These are phyloP conservation scores for Sinocyclocheilus grahami DNA, from an alignment of 2,113 vertebrate species.

Conservation along the genomic window DNA sequence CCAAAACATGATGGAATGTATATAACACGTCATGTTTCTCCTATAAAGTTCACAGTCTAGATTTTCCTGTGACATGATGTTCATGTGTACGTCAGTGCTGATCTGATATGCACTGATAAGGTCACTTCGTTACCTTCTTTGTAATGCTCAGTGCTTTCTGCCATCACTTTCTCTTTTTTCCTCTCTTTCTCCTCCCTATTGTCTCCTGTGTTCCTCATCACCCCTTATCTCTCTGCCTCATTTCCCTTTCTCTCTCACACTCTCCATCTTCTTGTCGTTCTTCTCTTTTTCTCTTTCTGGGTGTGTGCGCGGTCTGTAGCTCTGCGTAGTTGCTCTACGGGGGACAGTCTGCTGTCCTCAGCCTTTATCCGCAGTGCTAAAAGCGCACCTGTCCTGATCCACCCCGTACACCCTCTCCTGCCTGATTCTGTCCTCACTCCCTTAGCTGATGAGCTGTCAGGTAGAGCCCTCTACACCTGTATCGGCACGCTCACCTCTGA, in stretches of 20 bases:
- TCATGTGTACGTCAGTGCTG: not conserved
- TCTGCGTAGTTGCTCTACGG: slow-evolving; percentile 99
- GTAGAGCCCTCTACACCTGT: slow-evolving; percentile 85
- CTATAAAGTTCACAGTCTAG: not conserved
- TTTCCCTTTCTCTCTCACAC: slow-evolving; percentile 78
- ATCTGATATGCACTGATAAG: not conserved
- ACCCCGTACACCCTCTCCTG: slow-evolving; percentile 99
- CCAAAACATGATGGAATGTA: not conserved
- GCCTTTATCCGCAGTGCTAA: slow-evolving; percentile 99
- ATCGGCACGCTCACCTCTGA: slow-evolving; percentile 10
- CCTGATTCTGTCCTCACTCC: slow-evolving; percentile 96
- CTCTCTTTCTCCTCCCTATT: slow-evolving; percentile 68
- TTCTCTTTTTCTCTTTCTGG: slow-evolving; percentile 64
- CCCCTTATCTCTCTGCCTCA: slow-evolving; percentile 80
- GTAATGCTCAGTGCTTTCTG: slow-evolving; percentile 23
- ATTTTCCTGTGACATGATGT: not conserved
- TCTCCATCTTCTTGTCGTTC: slow-evolving; percentile 53
- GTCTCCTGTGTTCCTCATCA: slow-evolving; percentile 78
- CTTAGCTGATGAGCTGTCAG: slow-evolving; percentile 99
- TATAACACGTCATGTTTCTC: not conserved
- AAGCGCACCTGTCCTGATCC: slow-evolving; percentile 99
- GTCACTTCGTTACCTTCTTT: slow-evolving; percentile 4
- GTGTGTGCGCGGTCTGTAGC: slow-evolving; percentile 86
- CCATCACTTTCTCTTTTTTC: slow-evolving; percentile 27
- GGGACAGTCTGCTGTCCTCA: slow-evolving; percentile 99